phyloP scores from a whole-genome alignment of 2,113 vertebrate species.

The Phaetusa simplex region DNA sequence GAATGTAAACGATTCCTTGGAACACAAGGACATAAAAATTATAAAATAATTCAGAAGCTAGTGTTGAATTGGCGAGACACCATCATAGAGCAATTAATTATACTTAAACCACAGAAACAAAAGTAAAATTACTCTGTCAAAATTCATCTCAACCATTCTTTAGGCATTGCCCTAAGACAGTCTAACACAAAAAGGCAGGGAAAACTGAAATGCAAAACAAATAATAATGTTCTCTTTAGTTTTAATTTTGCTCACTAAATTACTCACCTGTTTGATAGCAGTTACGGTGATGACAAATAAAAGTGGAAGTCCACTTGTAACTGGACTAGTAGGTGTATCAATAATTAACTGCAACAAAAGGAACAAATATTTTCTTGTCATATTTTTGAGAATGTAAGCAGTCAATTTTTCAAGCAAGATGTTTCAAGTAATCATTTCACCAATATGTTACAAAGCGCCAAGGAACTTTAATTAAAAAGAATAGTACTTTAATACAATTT shows the following conservation, averaged over 20 bases:
- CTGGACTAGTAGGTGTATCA: conserved; percentile 95
- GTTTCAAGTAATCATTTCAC: background rate
- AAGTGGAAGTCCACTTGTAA: conserved; percentile 95
- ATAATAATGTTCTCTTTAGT: background rate
- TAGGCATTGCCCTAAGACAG: background rate
- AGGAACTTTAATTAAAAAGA: background rate
- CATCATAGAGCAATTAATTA: background rate
- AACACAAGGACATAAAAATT: background rate
- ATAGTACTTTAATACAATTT: background rate
- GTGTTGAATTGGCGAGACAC: background rate
- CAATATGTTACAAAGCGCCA: background rate
- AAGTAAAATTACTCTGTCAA: background rate
- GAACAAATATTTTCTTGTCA: background rate
- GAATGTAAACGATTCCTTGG: background rate
- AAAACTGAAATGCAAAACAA: background rate
- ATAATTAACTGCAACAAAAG: conserved; percentile 87
- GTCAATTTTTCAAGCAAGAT: background rate
- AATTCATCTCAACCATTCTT: background rate
- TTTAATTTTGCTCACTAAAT: background rate
- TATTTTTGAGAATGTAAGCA: background rate
- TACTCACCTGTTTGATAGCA: conserved; percentile 93
- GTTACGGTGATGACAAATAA: conserved; percentile 98
- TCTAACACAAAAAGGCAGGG: background rate
- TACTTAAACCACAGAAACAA: background rate
- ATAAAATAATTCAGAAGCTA: background rate